phyloP scores from a whole-genome alignment of 1,140 invertebrate genomes.

The Spodoptera litura region DNA sequence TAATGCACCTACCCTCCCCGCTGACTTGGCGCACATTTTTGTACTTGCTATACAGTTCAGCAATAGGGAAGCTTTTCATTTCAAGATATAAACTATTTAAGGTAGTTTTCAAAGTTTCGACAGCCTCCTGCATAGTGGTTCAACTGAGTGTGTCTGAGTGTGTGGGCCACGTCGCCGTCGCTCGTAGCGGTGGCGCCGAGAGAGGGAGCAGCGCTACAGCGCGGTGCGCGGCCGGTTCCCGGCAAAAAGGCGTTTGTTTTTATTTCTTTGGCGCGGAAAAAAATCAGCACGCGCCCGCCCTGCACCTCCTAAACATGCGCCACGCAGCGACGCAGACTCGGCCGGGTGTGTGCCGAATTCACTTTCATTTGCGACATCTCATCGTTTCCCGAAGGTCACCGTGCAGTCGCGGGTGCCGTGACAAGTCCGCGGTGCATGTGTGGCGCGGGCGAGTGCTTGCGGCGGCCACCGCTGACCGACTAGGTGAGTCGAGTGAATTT shows the following conservation, averaged over 20 bases:
- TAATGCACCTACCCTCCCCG: conserved; percentile 70
- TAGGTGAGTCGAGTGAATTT: conserved; percentile 80
- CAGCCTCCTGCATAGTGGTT: background rate
- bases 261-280: conserved; percentile 84
- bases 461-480: conserved; percentile 76
- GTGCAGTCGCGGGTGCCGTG: conserved; percentile 63
- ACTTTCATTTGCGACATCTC: conserved; percentile 86
- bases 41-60: background rate
- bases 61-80: too few relatives aligned
- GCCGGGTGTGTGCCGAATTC: conserved; percentile 80
- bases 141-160: background rate
- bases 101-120: conserved; percentile 38
- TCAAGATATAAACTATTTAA: background rate
- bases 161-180: conserved; percentile 6
- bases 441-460: conserved; percentile 66
- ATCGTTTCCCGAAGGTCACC: conserved; percentile 84
- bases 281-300: conserved; percentile 82
- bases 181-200: conserved; percentile 25
- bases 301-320: conserved; percentile 85
- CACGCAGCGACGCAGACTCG: conserved; percentile 84
- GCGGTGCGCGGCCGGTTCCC: conserved; percentile 69
- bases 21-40: conserved; percentile 43
- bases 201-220: conserved; percentile 47
- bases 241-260: conserved; percentile 82
- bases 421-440: conserved; percentile 59